A percentile compares a stretch with the other conserved stretches of the same genome.
Evolutionary conservation across 2,888 invertebrate species (phyloP).

Genomic region (Trichacis sp.): DNA sequence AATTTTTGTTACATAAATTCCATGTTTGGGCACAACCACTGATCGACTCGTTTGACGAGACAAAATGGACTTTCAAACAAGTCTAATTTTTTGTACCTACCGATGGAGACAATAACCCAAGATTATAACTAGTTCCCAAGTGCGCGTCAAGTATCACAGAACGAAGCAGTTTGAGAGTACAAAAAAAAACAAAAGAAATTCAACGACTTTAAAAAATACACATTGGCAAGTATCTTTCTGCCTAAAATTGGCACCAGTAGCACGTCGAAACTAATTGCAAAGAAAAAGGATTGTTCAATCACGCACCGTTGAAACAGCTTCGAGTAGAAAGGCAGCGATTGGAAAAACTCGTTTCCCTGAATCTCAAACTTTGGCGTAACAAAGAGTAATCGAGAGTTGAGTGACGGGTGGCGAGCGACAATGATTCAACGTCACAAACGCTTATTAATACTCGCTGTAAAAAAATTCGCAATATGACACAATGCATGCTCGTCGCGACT

Average conservation of each 20-base stretch:
- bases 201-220: neutral
- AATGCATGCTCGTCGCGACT: conserved; percentile 17
- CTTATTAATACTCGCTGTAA: conserved; percentile 32
- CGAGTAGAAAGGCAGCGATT: neutral
- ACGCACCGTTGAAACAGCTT: neutral
- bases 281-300: neutral
- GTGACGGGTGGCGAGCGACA: conserved; percentile 1
- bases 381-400: conserved; percentile 25
- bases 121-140: conserved; percentile 1
- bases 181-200: conserved; percentile 5
- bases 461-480: conserved; percentile 28
- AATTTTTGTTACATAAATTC: no score
- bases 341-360: neutral
- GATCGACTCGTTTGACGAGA: no score
- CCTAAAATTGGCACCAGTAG: conserved; percentile 2
- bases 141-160: conserved; percentile 35
- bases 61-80: no score
- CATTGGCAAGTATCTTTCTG: conserved; percentile 3
- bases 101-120: neutral
- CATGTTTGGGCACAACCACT: no score
- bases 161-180: conserved; percentile 25
- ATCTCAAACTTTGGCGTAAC: neutral
- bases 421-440: neutral
- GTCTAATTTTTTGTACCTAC: neutral
- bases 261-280: neutral